Conservation (phyloP, 2,888 invertebrate species). For the Sepiola atlantica region DNA sequence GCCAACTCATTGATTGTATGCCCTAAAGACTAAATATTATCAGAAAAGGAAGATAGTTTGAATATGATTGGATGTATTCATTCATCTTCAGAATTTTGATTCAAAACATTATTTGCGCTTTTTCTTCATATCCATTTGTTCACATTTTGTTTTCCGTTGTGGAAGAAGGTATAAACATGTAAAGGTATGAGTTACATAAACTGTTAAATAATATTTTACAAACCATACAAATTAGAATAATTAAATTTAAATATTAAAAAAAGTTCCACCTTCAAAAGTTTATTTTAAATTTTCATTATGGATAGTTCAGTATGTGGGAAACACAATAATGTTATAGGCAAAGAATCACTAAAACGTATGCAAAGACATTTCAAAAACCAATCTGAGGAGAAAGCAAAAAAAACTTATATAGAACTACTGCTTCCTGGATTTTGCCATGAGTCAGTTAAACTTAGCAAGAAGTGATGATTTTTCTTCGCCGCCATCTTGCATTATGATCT, state of each 20-base stretch:
- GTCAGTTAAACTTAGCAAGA: neutral
- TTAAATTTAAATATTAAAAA: slow-evolving; percentile 1
- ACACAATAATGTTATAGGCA: neutral
- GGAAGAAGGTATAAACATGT: neutral
- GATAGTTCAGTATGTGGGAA: neutral
- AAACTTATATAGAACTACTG: neutral
- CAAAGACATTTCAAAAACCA: neutral
- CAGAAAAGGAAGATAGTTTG: too few relatives aligned
- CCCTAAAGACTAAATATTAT: too few relatives aligned
- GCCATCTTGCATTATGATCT: neutral
- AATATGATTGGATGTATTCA: too few relatives aligned
- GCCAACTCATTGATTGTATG: too few relatives aligned
- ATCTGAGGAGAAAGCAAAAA: neutral
- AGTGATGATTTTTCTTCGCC: neutral
- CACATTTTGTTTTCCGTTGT: neutral
- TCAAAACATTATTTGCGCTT: neutral
- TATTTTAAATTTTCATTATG: neutral
- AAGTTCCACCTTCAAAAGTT: neutral
- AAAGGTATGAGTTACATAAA: neutral
- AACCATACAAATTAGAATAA: neutral
- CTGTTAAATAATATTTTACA: neutral
- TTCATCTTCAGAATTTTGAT: neutral
- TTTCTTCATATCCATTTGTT: neutral
- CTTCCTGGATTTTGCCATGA: neutral
- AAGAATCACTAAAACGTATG: neutral